phyloP scores from a whole-genome alignment of 2,113 vertebrate genomes.

The Agelaius phoeniceus region DNA sequence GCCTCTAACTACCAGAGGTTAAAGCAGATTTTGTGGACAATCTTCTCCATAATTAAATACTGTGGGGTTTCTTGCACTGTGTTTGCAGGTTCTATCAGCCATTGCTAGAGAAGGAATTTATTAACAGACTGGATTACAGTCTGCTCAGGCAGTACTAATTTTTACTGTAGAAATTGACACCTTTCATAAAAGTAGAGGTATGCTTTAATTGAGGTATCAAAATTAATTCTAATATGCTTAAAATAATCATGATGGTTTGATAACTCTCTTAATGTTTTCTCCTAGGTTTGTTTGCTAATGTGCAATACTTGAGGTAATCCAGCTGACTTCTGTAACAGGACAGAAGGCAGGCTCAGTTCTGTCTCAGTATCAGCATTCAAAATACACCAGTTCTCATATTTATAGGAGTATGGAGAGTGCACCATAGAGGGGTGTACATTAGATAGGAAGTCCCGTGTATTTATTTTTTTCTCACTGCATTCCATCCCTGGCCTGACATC shows the following conservation, averaged over 20 bases:
- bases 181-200: not conserved
- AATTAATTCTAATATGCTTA: not conserved
- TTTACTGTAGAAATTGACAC: not conserved
- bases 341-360: not conserved
- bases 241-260: not conserved
- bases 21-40: not conserved
- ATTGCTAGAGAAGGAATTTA: not conserved
- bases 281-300: not conserved
- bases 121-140: not conserved
- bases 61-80: not conserved
- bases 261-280: not conserved
- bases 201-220: not conserved
- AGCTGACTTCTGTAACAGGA: not conserved
- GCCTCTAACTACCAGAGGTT: not conserved
- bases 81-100: not conserved
- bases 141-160: not conserved
- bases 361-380: not conserved
- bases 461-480: not conserved
- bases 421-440: accelerated
- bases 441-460: not conserved
- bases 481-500: not conserved
- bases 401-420: not conserved
- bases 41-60: constrained; percentile 18
- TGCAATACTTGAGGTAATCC: not conserved
- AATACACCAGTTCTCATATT: not conserved